These are phyloP conservation scores for Drosophila multiciliata DNA, from an alignment of 2,888 invertebrate species.

Conservation along the genomic window DNA sequence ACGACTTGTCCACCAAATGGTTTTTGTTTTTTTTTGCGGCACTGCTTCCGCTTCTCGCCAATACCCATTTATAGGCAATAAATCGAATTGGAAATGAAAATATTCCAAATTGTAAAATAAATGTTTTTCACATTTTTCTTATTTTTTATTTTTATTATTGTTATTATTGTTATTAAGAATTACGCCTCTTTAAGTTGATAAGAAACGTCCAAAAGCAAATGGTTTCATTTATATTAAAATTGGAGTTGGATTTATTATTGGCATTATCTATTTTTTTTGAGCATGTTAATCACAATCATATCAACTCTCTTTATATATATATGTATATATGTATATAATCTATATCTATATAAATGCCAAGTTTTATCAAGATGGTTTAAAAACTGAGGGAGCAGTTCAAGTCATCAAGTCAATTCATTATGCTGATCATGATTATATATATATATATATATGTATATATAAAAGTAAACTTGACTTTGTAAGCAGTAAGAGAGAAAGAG, in stretches of 20 bases:
- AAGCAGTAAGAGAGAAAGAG: too few species aligned
- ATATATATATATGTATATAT: too few species aligned
- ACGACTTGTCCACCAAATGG: conserved; percentile 34
- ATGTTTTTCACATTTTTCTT: too few species aligned
- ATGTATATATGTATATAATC: background rate
- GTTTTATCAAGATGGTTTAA: background rate
- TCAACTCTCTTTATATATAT: background rate
- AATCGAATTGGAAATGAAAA: conserved; percentile 43
- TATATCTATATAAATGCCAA: background rate
- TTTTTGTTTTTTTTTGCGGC: conserved; percentile 31
- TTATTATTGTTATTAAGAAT: background rate
- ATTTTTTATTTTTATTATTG: background rate
- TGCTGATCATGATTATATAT: background rate
- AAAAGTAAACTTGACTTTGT: background rate
- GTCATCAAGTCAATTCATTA: background rate
- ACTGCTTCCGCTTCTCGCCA: conserved; percentile 50
- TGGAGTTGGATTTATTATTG: too few species aligned
- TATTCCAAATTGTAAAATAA: conserved; percentile 35
- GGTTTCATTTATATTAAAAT: background rate
- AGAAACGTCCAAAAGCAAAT: conserved; percentile 4
- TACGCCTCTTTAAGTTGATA: conserved; percentile 15
- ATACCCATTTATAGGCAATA: conserved; percentile 43
- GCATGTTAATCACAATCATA: background rate
- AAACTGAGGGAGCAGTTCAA: background rate
- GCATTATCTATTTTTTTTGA: background rate